Evolutionary conservation across 2,113 vertebrate species (phyloP).

Genomic region (human (Homo sapiens)): DNA sequence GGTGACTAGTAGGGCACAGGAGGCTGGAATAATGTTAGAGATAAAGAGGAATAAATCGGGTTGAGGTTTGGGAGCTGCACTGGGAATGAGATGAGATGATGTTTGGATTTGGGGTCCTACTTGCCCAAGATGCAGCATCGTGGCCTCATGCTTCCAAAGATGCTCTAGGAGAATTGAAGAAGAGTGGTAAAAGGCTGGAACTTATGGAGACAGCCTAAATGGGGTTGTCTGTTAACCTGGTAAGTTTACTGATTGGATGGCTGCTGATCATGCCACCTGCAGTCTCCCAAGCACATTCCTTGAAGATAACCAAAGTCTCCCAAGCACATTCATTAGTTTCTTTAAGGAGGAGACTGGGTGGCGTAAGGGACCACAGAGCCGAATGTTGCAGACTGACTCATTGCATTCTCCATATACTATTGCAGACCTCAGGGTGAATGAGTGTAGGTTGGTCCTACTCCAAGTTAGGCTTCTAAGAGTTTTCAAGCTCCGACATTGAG

Average conservation of each 20-base stretch:
- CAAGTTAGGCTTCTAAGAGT: not conserved
- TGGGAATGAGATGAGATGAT: not conserved
- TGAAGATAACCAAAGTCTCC: not conserved
- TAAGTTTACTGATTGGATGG: too few species aligned
- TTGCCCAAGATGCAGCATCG: not conserved
- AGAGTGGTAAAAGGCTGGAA: not conserved
- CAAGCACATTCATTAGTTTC: not conserved
- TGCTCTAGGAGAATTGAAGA: too few species aligned
- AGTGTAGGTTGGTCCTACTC: not conserved
- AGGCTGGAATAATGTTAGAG: not conserved
- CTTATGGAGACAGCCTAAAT: not conserved
- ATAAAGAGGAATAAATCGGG: not conserved
- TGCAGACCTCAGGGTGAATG: not conserved
- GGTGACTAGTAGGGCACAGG: not conserved
- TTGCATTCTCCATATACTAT: too few species aligned
- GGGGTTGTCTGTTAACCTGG: too few species aligned
- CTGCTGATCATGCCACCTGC: not conserved
- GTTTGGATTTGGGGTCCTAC: not conserved
- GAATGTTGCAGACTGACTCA: not conserved
- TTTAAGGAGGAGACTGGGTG: not conserved
- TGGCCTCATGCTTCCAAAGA: not conserved
- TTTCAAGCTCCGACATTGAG: not conserved
- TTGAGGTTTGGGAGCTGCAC: not conserved
- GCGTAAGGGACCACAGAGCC: not conserved
- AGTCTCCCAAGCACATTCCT: not conserved